phyloP scores from a whole-genome alignment of 30 jellyfish, hydroid and myxozoan species.

The Nemopilema nomurai region DNA sequence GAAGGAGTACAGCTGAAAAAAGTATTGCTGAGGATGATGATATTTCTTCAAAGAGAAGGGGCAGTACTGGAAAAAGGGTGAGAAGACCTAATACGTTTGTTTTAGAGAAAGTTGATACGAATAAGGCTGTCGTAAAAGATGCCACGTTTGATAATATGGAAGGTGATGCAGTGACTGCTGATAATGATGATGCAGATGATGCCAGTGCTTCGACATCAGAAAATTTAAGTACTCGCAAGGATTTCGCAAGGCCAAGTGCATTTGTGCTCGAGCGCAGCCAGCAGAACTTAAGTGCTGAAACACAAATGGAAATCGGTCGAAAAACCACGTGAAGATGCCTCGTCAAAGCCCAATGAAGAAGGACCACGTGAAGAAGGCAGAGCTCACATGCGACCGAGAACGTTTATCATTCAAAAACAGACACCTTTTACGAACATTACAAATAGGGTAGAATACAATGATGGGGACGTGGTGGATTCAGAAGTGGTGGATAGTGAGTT shows the following conservation, averaged over 20 bases:
- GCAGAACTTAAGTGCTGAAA: not conserved
- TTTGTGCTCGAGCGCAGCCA: conserved; percentile 11
- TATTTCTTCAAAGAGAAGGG: not conserved
- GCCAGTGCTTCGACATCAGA: not conserved
- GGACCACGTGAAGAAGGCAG: not conserved
- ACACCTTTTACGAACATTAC: not conserved
- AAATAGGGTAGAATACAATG: not conserved
- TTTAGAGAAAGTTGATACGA: not conserved
- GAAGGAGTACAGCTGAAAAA: not conserved
- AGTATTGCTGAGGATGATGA: not conserved
- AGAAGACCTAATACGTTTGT: conserved; percentile 19
- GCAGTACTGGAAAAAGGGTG: not conserved
- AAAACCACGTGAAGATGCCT: not conserved
- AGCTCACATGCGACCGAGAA: not conserved
- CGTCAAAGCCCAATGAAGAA: not conserved
- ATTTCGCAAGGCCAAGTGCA: conserved; percentile 2
- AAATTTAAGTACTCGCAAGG: not conserved
- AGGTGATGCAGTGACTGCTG: not conserved
- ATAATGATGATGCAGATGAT: not conserved
- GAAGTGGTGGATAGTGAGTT: not conserved
- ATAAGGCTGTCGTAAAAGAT: not conserved
- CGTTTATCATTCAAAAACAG: not conserved
- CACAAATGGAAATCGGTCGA: not conserved
- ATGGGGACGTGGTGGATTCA: not conserved
- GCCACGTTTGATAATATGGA: not conserved